A percentile compares a stretch with the other conserved stretches of the same genome.
Evolutionary conservation across 2,888 invertebrate species (phyloP).

Genomic region (Eristalinus aeneus): DNA sequence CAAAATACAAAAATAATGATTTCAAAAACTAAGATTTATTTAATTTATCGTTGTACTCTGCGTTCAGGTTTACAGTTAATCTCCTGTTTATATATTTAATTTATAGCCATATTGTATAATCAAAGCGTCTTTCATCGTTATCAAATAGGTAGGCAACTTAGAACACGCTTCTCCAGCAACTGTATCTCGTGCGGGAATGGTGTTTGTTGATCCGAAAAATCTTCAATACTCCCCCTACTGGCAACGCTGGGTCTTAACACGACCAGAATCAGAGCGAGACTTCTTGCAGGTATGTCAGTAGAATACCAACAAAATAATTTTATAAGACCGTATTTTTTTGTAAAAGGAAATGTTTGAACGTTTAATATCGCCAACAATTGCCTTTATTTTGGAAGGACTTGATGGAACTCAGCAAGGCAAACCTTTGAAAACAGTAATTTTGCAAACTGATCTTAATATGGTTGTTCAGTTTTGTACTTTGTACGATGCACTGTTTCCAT

Average conservation of each 20-base stretch:
- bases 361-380: slow-evolving; percentile 87
- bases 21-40: no score
- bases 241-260: slow-evolving; percentile 88
- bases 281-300: slow-evolving; percentile 77
- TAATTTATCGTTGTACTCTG: background rate
- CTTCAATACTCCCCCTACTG: slow-evolving; percentile 93
- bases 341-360: slow-evolving; percentile 85
- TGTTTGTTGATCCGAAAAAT: slow-evolving; percentile 95
- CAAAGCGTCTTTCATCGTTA: background rate
- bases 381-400: slow-evolving; percentile 87
- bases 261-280: slow-evolving; percentile 82
- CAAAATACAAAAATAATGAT: no score
- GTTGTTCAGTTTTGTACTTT: slow-evolving; percentile 91
- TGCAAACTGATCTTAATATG: slow-evolving; percentile 93
- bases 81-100: no score
- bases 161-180: slow-evolving; percentile 96
- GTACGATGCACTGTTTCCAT: slow-evolving; percentile 86
- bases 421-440: slow-evolving; percentile 90
- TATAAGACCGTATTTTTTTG: background rate
- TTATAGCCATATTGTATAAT: background rate
- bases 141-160: slow-evolving; percentile 88
- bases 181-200: slow-evolving; percentile 96
- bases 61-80: no score
- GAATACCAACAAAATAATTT: background rate
- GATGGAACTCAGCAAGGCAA: slow-evolving; percentile 87